Base-by-base conservation (phyloP, 2,113 vertebrate genomes). In the Rhegmatorhina hoffmannsi region DNA sequence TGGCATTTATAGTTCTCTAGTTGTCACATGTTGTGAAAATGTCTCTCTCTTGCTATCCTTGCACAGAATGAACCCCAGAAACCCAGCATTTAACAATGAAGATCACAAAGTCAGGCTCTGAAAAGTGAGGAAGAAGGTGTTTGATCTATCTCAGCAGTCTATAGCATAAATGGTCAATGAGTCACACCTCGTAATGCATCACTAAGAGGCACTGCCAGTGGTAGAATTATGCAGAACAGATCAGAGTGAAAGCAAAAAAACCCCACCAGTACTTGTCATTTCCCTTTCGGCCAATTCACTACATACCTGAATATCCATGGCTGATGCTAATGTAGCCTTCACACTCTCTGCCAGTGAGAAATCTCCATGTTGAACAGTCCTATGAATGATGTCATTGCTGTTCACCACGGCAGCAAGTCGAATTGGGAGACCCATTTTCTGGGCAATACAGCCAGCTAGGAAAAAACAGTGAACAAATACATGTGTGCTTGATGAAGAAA, bases 251-350 rank as follows among this genome's bases (percentile, higher is more conserved):
- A 59, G 20, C 19, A 1, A 5, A 34, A 58, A 38, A 46, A 7
- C 44, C 44, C 17, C 44, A 13, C 40, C 21, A 66, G 2, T 46
- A 64, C 62, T 53, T 31, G 8, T 2, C 46, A 64, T 46, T 77
- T 92, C 56, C 28, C 13, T 60, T 78, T 81, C 56, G 26, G 20
- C 13, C 44, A 56, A 50, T 55, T 89, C 44, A 34, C n/a, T 43
- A 40, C 84, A 40, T 91, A 99, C 99, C 98, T 99, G 99, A 74
- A 99, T 99, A 97, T 99, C 99, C 96, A 99, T 99, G 36, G 99
- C 99, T 9, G 99, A 98, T 10, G 99, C 99, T 93, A 99, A 89
- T 0, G 99, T 99, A 73, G 97, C 88, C 38, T 95, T 98, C 90
- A 98, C 94, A 0, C 74, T 56, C 26, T 84, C 34, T 1, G 98